Conservation (phyloP, 2,113 vertebrate species). For the Ochotona princeps region DNA sequence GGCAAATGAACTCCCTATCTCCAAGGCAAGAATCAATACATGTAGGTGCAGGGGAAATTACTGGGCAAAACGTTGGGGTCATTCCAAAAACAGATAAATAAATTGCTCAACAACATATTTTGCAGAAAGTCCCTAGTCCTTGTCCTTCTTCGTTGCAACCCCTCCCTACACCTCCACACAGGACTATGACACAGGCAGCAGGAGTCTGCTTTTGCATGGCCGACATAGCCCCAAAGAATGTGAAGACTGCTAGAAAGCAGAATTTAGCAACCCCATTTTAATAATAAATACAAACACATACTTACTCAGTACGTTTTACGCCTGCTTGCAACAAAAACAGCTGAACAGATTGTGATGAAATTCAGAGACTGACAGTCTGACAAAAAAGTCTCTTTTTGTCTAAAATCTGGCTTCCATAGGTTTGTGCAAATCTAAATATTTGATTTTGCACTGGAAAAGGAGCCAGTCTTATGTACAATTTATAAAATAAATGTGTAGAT, state of each 20-base stretch:
- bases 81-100: constrained; percentile 32
- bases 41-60: constrained; percentile 63
- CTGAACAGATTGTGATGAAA: constrained; percentile 90
- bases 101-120: constrained; percentile 36
- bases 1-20: constrained; percentile 69
- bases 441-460: constrained; percentile 84
- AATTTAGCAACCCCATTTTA: constrained; percentile 84
- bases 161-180: constrained; percentile 16
- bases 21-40: constrained; percentile 64
- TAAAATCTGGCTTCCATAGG: constrained; percentile 88
- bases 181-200: constrained; percentile 61
- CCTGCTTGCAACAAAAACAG: constrained; percentile 88
- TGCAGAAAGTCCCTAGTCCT: constrained; percentile 24
- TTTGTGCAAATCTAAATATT: constrained; percentile 89
- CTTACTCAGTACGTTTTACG: constrained; percentile 84
- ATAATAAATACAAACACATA: constrained; percentile 87
- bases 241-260: constrained; percentile 83
- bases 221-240: constrained; percentile 78
- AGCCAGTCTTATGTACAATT: constrained; percentile 85
- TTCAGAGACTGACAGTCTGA: constrained; percentile 89
- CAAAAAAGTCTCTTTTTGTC: constrained; percentile 86
- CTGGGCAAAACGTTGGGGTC: constrained; percentile 60
- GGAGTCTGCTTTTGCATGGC: constrained; percentile 14
- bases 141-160: fast-evolving
- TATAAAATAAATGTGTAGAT: constrained; percentile 86